Conservation (phyloP, 2,797 vertebrate species). For the Okamejei kenojei region DNA sequence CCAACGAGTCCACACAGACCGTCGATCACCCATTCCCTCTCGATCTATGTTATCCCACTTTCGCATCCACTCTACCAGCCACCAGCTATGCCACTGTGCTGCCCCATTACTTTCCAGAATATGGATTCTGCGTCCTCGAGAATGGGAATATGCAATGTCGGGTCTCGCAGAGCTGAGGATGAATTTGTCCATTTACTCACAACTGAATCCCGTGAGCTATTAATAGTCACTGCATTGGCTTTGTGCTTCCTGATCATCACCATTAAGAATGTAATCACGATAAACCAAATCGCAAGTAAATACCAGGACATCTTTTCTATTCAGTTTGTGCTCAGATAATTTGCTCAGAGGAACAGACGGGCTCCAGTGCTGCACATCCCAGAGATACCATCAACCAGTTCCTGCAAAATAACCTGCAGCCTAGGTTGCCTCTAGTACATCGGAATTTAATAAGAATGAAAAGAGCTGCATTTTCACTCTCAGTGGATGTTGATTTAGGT, state of each 20-base stretch:
- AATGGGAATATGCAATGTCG: too few relatives aligned
- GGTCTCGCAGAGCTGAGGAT: too few relatives aligned
- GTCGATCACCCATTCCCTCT: too few relatives aligned
- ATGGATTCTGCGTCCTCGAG: too few relatives aligned
- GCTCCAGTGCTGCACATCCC: neutral
- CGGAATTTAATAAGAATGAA: neutral
- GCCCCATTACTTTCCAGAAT: too few relatives aligned
- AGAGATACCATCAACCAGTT: neutral
- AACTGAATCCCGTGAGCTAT: neutral
- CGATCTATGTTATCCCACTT: too few relatives aligned
- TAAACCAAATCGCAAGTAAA: neutral
- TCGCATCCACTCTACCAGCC: too few relatives aligned
- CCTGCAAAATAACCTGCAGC: neutral
- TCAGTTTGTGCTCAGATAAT: neutral
- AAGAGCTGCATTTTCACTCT: neutral
- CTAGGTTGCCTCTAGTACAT: neutral
- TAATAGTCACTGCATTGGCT: neutral
- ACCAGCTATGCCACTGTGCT: too few relatives aligned
- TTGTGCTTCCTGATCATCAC: neutral
- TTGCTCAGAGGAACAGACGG: neutral
- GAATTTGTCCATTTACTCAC: too few relatives aligned
- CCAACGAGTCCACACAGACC: too few relatives aligned
- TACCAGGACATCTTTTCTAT: neutral
- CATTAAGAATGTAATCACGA: neutral
- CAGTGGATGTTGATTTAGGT: neutral